phyloP scores from a whole-genome alignment of 2,888 invertebrate genomes.

The Meiosimyza platycephala region DNA sequence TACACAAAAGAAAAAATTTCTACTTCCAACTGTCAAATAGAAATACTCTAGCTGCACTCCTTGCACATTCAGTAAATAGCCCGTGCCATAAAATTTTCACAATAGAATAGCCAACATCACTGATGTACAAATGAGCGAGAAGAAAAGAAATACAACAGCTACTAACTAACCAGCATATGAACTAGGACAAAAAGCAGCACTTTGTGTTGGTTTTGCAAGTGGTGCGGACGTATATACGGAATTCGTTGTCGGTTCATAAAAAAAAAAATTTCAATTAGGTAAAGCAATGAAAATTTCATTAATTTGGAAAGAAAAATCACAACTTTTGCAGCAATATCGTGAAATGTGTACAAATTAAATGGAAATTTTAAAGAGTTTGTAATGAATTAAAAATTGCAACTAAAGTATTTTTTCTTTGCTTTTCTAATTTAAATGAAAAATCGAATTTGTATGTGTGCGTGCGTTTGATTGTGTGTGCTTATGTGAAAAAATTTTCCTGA shows the following conservation, averaged over 20 bases:
- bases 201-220: slow-evolving; percentile 17
- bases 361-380: too few species aligned
- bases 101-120: background rate
- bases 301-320: slow-evolving; percentile 10
- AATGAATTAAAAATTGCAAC: too few species aligned
- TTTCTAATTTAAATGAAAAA: slow-evolving; percentile 16
- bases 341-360: too few species aligned
- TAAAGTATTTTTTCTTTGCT: too few species aligned
- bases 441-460: slow-evolving; percentile 14
- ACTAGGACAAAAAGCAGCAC: slow-evolving; percentile 25
- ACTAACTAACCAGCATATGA: background rate
- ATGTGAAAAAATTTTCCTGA: slow-evolving; percentile 29
- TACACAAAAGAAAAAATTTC: background rate
- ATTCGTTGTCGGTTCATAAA: background rate
- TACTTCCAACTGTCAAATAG: background rate
- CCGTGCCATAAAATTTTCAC: background rate
- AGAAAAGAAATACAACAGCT: slow-evolving; percentile 1
- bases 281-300: slow-evolving; percentile 10
- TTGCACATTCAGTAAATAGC: background rate
- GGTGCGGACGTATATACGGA: slow-evolving; percentile 8
- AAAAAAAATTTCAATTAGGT: background rate
- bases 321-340: too few species aligned
- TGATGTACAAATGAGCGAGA: too few species aligned
- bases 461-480: slow-evolving; percentile 3
- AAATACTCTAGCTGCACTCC: too few species aligned